phyloP scores from a whole-genome alignment of 2,888 invertebrate genomes.

The Volucella bombylans region DNA sequence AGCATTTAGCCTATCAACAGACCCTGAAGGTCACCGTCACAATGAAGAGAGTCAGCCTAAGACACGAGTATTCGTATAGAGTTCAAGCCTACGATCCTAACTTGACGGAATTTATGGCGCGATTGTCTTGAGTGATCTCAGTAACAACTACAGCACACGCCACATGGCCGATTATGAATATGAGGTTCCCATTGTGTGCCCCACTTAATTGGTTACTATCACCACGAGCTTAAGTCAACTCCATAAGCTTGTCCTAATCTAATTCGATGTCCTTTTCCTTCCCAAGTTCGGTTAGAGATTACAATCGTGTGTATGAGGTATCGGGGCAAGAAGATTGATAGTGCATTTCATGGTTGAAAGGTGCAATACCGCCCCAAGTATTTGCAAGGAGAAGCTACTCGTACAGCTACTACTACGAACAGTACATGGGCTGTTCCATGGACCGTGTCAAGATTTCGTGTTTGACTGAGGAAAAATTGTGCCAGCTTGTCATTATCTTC shows the following conservation, averaged over 20 bases:
- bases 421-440: conserved; percentile 34
- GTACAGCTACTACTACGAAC: conserved; percentile 22
- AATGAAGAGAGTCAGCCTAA: neutral
- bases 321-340: conserved; percentile 57
- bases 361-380: conserved; percentile 49
- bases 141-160: conserved; percentile 32
- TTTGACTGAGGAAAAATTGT: conserved; percentile 34
- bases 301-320: conserved; percentile 49
- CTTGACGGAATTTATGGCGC: conserved; percentile 18
- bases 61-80: conserved; percentile 9
- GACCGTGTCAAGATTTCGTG: conserved; percentile 68
- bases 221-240: conserved; percentile 37
- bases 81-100: too few species aligned
- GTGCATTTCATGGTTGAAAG: conserved; percentile 69
- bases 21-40: conserved; percentile 66
- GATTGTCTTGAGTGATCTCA: conserved; percentile 66
- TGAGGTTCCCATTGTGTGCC: conserved; percentile 35
- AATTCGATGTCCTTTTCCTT: neutral
- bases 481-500: conserved; percentile 52
- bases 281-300: neutral
- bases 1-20: conserved; percentile 30
- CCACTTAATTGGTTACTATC: conserved; percentile 37
- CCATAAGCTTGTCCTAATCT: conserved; percentile 1
- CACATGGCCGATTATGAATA: conserved; percentile 43
- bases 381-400: neutral